Evolutionary conservation across 2,888 invertebrate species (phyloP).

Genomic region (Eubasilissa splendida): DNA sequence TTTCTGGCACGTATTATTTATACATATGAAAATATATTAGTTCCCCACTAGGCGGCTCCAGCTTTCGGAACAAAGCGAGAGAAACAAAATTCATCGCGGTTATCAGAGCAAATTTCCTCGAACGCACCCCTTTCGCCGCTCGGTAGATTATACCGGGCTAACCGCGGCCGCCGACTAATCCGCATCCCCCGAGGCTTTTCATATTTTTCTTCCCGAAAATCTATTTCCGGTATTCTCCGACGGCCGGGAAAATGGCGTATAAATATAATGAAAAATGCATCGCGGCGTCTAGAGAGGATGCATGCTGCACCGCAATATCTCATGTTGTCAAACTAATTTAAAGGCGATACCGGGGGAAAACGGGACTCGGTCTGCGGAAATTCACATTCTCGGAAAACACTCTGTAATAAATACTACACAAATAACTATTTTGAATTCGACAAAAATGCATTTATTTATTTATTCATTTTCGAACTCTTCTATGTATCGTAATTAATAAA

Average conservation of each 20-base stretch:
- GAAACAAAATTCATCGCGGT: constrained; percentile 5
- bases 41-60: not conserved
- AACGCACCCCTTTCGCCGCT: not conserved
- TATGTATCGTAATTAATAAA: no score
- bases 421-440: no score
- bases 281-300: constrained; percentile 25
- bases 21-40: no score
- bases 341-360: constrained; percentile 24
- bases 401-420: no score
- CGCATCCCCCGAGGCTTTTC: constrained; percentile 41
- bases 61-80: not conserved
- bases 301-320: constrained; percentile 32
- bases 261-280: constrained; percentile 50
- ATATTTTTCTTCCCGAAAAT: constrained; percentile 44
- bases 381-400: constrained; percentile 16
- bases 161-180: constrained; percentile 16
- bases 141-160: not conserved
- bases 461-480: no score
- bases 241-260: constrained; percentile 1
- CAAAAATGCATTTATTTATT: no score
- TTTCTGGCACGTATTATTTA: no score
- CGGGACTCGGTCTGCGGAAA: not conserved
- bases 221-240: constrained; percentile 44
- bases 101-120: not conserved
- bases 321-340: constrained; percentile 44